These are phyloP conservation scores for Todus mexicanus DNA, from an alignment of 2,797 vertebrate genomes.

Conservation along the genomic window DNA sequence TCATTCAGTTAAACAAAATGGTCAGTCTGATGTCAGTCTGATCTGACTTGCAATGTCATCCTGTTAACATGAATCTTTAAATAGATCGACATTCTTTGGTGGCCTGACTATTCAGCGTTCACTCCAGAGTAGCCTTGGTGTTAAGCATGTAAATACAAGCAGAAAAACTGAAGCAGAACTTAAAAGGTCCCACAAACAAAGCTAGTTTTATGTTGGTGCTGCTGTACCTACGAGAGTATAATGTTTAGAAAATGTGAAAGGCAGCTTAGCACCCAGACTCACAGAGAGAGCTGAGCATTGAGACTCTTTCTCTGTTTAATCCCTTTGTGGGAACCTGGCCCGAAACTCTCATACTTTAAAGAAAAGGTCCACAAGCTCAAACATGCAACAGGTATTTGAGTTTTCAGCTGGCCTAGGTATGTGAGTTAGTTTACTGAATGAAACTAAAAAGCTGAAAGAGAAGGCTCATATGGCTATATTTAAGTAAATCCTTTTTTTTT, in stretches of 20 bases:
- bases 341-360: background rate
- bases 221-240: background rate
- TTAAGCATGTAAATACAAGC: background rate
- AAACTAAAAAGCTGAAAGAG: background rate
- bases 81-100: background rate
- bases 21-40: background rate
- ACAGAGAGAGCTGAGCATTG: background rate
- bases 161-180: background rate
- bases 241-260: background rate
- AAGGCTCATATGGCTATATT: background rate
- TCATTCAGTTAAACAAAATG: background rate
- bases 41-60: background rate
- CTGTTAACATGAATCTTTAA: background rate
- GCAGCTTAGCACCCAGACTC: background rate
- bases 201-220: background rate
- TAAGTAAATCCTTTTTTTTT: background rate
- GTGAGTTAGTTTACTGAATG: background rate
- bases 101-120: background rate
- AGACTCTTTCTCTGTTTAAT: slow-evolving; percentile 2
- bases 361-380: background rate
- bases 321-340: background rate
- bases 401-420: background rate
- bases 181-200: background rate
- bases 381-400: background rate
- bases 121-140: background rate